A percentile compares a stretch with the other conserved stretches of the same genome.
Conservation (phyloP, 2,888 invertebrate genomes). For the Cryptus armator region DNA sequence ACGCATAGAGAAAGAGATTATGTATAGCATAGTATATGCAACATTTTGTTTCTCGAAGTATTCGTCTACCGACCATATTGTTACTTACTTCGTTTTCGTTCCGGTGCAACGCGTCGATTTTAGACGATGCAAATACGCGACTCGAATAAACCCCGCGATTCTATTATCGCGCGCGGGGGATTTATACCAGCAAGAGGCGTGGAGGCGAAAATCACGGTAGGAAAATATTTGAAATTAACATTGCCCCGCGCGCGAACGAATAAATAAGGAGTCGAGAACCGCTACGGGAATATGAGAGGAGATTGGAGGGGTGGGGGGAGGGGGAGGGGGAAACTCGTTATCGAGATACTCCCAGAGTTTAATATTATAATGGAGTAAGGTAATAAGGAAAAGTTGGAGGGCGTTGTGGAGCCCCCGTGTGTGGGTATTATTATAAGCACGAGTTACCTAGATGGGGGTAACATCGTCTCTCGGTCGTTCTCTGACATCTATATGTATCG, state of each 20-base stretch:
- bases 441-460: constrained; percentile 9
- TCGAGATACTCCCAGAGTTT: constrained; percentile 40
- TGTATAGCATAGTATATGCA: background rate
- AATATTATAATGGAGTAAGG: constrained; percentile 56
- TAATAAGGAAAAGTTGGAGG: constrained; percentile 58
- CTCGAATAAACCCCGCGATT: constrained; percentile 9
- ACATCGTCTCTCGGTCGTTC: constrained; percentile 13
- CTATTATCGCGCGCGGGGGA: background rate
- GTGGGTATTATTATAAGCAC: constrained; percentile 26
- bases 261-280: constrained; percentile 5
- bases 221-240: constrained; percentile 50
- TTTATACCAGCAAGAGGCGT: background rate
- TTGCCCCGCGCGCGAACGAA: constrained; percentile 27
- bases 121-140: constrained; percentile 16
- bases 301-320: constrained; percentile 8
- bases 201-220: constrained; percentile 28
- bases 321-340: constrained; percentile 59
- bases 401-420: constrained; percentile 2
- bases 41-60: background rate
- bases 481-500: background rate
- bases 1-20: background rate
- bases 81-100: background rate
- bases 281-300: background rate
- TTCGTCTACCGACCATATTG: background rate
- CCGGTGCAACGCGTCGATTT: background rate